These are phyloP conservation scores for Cetonia aurata DNA, from an alignment of 2,888 invertebrate genomes.

Conservation along the genomic window DNA sequence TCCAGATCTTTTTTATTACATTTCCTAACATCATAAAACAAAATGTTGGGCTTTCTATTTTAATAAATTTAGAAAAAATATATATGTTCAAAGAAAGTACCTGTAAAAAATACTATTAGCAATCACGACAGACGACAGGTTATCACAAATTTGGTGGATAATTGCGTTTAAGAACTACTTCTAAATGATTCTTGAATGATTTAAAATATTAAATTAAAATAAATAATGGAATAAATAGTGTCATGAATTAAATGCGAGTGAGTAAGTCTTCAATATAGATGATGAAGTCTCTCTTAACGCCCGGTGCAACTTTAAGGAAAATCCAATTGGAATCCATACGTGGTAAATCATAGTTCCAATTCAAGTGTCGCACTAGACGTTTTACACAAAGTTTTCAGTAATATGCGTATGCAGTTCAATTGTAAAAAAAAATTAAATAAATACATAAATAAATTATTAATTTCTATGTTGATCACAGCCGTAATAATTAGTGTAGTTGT, in stretches of 20 bases:
- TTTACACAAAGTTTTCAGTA: slow-evolving; percentile 17
- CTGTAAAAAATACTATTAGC: slow-evolving; percentile 9
- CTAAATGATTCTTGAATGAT: slow-evolving; percentile 8
- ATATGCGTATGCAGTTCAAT: neutral
- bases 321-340: neutral
- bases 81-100: neutral
- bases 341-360: too few species aligned
- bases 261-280: slow-evolving; percentile 1
- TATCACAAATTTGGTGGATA: slow-evolving; percentile 35
- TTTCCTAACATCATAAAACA: neutral
- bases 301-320: neutral
- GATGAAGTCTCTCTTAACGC: neutral
- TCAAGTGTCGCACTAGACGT: neutral
- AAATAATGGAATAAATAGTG: slow-evolving; percentile 37
- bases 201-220: slow-evolving; percentile 19
- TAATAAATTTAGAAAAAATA: neutral
- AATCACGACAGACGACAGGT: slow-evolving; percentile 3
- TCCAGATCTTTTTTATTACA: neutral
- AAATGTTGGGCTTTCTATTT: too few species aligned
- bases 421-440: slow-evolving; percentile 21
- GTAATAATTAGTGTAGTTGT: slow-evolving; percentile 12
- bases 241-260: slow-evolving; percentile 14
- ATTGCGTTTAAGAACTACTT: slow-evolving; percentile 7
- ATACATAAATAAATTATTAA: slow-evolving; percentile 33
- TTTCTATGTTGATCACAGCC: slow-evolving; percentile 27